Base-by-base conservation (phyloP, 2,888 invertebrate species). In the Pharmacophagus antenor region DNA sequence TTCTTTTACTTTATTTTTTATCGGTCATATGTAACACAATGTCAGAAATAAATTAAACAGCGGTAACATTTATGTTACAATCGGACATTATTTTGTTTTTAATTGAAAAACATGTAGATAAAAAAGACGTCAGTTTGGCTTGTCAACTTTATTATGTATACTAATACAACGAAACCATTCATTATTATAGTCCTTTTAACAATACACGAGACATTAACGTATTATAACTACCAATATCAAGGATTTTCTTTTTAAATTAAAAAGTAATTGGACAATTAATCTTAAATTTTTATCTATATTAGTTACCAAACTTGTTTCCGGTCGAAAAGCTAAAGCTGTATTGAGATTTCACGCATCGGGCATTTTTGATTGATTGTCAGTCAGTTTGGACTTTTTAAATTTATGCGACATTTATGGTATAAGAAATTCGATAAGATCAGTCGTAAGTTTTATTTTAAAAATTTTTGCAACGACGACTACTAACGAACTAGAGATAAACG, bases 311-410 rank as follows among this genome's bases (percentile, higher is more conserved):
- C 54, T 27, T 18, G 62, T 65, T 68, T 68, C 64, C 61, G 63
- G 63, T 63, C 15, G 62, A 63, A 50, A 60, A 42, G 57, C 62
- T 58, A 63, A 55, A 49, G 51, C 60, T 61, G 63, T 69, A 65
- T 63, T 65, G 62, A 64, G 56, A 59, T 66, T 68, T 60, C 63
- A 58, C 47, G 58, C 22, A 65, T 58, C 51, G 31, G 2, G 57
- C 55, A 61, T 62, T 63, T 64, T 67, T 66, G 60, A 60, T 49
- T 53, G 31, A 49, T 54, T 59, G 61, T 56, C 62, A 61, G 58
- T 61, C 49, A 58, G 52, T 57, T 25, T 54, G 37, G 60, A 57
- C 44, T 61, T 61, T 60, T 62, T 31, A 44, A 44, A 59, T 42
- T 41, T 42, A 21, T 27, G 21, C 17, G 25, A 49, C 53, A 21